These are phyloP conservation scores for Pholis gunnellus DNA, from an alignment of 2,113 vertebrate species.

Conservation along the genomic window DNA sequence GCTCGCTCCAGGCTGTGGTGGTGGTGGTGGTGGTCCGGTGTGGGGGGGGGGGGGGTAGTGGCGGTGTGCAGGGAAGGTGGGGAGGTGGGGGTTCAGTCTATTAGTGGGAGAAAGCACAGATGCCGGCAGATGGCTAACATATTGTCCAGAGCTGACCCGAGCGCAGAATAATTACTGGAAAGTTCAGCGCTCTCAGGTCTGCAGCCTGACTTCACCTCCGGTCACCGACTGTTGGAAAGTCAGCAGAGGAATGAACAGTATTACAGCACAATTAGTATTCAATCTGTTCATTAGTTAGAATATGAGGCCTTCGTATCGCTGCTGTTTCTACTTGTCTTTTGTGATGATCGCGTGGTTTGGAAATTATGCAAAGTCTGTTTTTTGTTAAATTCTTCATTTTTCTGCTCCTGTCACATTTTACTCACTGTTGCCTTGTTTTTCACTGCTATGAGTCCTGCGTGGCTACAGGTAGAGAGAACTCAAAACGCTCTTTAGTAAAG, in stretches of 20 bases:
- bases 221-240: background rate
- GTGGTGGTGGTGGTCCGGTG: slow-evolving; percentile 61
- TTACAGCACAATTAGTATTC: background rate
- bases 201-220: slow-evolving; percentile 59
- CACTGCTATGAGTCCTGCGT: too few relatives aligned
- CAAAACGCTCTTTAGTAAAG: background rate
- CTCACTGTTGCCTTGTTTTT: background rate
- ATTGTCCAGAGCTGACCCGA: slow-evolving; percentile 95
- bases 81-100: slow-evolving; percentile 79
- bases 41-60: slow-evolving; percentile 29
- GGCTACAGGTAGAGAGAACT: too few relatives aligned
- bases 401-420: background rate
- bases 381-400: background rate
- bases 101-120: slow-evolving; percentile 93
- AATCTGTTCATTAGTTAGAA: background rate
- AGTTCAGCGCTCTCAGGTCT: slow-evolving; percentile 94
- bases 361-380: background rate
- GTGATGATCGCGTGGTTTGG: slow-evolving; percentile 1
- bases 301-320: background rate
- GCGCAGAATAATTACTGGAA: slow-evolving; percentile 91
- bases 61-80: slow-evolving; percentile 42
- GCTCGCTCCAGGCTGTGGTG: slow-evolving; percentile 82
- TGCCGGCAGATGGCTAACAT: slow-evolving; percentile 97
- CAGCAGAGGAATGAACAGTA: background rate
- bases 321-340: background rate